Evolutionary conservation across 2,797 vertebrate genomes (phyloP), one percentile per base, ranked within the genome.

Genomic region (Streptopelia turtur): DNA sequence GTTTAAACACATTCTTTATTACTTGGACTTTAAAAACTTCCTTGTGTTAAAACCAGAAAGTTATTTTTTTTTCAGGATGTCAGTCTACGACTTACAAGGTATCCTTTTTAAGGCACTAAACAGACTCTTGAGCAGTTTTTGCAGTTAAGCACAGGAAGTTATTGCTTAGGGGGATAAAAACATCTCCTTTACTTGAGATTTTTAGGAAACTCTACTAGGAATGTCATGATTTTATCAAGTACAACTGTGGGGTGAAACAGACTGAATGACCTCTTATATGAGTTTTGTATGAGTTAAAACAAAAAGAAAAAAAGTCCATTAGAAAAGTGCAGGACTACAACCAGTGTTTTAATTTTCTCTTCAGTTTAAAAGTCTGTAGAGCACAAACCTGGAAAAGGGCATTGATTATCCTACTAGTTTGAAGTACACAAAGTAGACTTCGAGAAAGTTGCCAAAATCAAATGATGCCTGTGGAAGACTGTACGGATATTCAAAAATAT

Each of bases 271-370:
- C 31, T 66, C 35, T 89, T 86, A 24, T 4, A 41, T 55, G 37
- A 69, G 13, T 33, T 76, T 87, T 57, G 6, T 55, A 30, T 33
- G 11, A 76, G 2, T 70, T 43, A 77, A 87, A 82, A 6, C 5
- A 13, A 72, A 75, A 68, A 68, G 16, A 49, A 49, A 49, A 27
- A 31, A 66, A 57, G 65, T 55, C 17, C 30, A 8, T 22, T 21
- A 52, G 4, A 24, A 57, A 61, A 14, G 43, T 17, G 21, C 6
- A 52, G 6, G 13, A 59, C 27, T 14, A 80, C 77, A 63, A 0
- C 1, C 1, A 28, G 0, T 1, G 45, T 47, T 59, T 57, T 61
- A 43, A 43, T 45, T 31, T 15, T 13, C 18, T 57, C 9, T 66
- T 74, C 37, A 4, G 5, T 57, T 61, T 47, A 13, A n/a, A 91